Conservation (phyloP, 1,140 invertebrate genomes). For the Halyomorpha halys region DNA sequence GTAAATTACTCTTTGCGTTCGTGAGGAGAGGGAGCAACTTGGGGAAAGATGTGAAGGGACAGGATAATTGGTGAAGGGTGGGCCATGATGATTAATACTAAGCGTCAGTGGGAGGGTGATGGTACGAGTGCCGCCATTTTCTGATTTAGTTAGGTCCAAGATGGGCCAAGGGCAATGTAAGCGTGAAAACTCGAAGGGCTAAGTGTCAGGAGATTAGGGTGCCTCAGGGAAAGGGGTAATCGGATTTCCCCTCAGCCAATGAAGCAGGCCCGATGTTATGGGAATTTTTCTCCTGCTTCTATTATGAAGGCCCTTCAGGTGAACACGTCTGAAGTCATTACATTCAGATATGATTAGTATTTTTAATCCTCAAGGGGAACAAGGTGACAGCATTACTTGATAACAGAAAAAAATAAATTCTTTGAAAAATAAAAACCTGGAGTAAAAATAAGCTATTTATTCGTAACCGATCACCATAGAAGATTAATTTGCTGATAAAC, state of each 20-base stretch:
- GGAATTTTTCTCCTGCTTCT: conserved; percentile 1
- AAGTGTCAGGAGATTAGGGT: neutral
- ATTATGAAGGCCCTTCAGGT: neutral
- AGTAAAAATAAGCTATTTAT: no score
- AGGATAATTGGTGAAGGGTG: conserved; percentile 9
- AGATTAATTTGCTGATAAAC: no score
- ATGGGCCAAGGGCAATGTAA: neutral
- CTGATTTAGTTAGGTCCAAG: conserved; percentile 1
- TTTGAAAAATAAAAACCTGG: no score
- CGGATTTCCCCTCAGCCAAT: neutral
- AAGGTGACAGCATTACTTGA: no score
- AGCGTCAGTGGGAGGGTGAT: neutral
- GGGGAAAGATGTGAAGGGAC: no score
- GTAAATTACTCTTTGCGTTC: no score
- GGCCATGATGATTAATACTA: conserved; percentile 7
- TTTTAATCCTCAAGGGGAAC: no score
- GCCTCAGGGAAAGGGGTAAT: conserved; percentile 8
- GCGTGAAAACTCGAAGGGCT: conserved; percentile 13
- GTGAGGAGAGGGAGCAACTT: no score
- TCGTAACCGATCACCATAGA: no score
- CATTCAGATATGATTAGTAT: no score
- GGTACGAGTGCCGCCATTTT: conserved; percentile 11
- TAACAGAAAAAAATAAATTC: no score
- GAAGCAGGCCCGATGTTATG: neutral
- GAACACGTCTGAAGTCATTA: no score